These are phyloP conservation scores for Xiphophorus couchianus DNA, from an alignment of 2,113 vertebrate genomes.

Conservation along the genomic window DNA sequence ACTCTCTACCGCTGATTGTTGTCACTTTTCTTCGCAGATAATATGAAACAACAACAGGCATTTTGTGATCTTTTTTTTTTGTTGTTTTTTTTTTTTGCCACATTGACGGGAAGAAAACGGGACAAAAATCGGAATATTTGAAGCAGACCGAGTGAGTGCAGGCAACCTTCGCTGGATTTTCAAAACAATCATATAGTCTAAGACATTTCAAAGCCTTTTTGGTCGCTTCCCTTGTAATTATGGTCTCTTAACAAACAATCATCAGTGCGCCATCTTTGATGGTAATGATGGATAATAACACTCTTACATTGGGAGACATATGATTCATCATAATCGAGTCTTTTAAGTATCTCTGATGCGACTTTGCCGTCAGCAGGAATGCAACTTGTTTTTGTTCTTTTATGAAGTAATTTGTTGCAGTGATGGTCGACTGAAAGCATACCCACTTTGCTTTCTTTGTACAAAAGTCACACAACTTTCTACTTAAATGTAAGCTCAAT, in stretches of 20 bases:
- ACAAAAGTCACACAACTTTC: conserved; percentile 14
- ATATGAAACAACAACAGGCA: not conserved
- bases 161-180: conserved; percentile 62
- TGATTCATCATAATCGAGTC: conserved; percentile 20
- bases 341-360: conserved; percentile 34
- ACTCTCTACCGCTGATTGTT: conserved; percentile 6
- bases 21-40: conserved; percentile 8
- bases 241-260: conserved; percentile 54
- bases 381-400: conserved; percentile 37
- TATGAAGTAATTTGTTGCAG: conserved; percentile 22
- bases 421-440: conserved; percentile 26
- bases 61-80: not conserved
- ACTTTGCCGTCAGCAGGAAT: conserved; percentile 35
- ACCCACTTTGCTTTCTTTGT: conserved; percentile 12
- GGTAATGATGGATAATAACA: conserved; percentile 71
- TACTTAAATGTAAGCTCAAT: conserved; percentile 13
- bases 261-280: conserved; percentile 59
- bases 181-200: conserved; percentile 61
- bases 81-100: not conserved
- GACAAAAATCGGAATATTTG: conserved; percentile 4
- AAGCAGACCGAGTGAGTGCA: conserved; percentile 23
- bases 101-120: not conserved
- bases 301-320: conserved; percentile 19
- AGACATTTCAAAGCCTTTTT: conserved; percentile 48
- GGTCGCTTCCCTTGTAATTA: conserved; percentile 66